Conservation (phyloP, 2,888 invertebrate species). For the Drosophila aldrichi region DNA sequence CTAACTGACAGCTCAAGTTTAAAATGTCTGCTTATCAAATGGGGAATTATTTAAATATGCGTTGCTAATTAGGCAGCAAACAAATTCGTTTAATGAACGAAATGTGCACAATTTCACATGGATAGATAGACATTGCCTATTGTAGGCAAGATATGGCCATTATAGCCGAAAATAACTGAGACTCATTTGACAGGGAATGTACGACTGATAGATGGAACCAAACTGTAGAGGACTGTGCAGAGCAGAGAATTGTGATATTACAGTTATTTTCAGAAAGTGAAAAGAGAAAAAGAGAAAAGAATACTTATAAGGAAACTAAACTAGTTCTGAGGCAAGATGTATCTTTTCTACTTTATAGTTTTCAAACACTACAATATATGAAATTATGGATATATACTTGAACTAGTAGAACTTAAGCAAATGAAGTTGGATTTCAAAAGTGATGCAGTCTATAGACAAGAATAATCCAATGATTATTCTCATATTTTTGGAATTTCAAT, state of each 20-base stretch:
- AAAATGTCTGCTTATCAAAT: slow-evolving; percentile 83
- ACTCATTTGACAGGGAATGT: neutral
- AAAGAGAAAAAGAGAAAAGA: neutral
- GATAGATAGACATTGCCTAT: slow-evolving; percentile 23
- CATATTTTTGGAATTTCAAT: too few species aligned
- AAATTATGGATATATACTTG: too few species aligned
- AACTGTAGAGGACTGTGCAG: neutral
- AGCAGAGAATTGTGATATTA: neutral
- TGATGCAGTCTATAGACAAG: too few species aligned
- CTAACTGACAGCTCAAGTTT: slow-evolving; percentile 81
- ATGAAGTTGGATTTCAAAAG: too few species aligned
- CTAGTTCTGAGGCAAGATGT: too few species aligned
- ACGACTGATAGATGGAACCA: neutral
- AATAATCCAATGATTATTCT: too few species aligned
- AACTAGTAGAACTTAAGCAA: too few species aligned
- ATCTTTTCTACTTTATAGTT: too few species aligned
- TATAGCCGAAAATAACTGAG: neutral
- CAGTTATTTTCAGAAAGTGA: too few species aligned
- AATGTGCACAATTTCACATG: slow-evolving; percentile 27
- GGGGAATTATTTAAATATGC: slow-evolving; percentile 81
- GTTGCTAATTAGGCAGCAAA: slow-evolving; percentile 81
- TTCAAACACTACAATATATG: too few species aligned
- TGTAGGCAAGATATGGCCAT: neutral
- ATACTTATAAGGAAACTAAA: too few species aligned
- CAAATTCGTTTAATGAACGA: slow-evolving; percentile 66